Conservation (phyloP, 1,140 invertebrate species). For the Pseudomyrmex concolor region DNA sequence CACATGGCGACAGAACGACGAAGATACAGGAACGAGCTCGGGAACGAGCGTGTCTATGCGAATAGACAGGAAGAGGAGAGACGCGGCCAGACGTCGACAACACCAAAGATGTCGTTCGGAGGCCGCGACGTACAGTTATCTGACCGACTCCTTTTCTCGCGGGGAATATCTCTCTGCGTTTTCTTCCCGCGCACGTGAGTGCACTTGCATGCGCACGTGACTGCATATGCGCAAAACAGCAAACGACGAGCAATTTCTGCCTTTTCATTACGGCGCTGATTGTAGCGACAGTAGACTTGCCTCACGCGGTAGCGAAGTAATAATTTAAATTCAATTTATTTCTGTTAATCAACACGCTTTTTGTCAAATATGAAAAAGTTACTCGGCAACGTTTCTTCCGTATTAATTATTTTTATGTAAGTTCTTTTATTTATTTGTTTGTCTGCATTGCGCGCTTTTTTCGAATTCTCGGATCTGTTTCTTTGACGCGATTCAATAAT, state of each 20-base stretch:
- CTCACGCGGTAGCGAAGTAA: background rate
- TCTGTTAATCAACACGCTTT: background rate
- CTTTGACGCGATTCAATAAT: background rate
- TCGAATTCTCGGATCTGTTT: background rate
- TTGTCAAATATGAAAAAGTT: too few species aligned
- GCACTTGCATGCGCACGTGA: slow-evolving; percentile 15
- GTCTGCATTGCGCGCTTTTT: too few species aligned
- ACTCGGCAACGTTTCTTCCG: too few species aligned
- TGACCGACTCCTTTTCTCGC: slow-evolving; percentile 83
- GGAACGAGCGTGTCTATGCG: slow-evolving; percentile 48
- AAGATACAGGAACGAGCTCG: background rate
- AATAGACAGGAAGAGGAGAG: slow-evolving; percentile 64
- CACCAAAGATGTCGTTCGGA: slow-evolving; percentile 81
- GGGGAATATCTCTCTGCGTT: slow-evolving; percentile 67
- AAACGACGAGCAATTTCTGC: background rate
- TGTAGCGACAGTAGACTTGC: background rate
- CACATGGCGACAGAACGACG: background rate
- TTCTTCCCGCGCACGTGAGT: slow-evolving; percentile 57
- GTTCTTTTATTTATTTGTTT: background rate
- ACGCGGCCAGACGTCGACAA: slow-evolving; percentile 52
- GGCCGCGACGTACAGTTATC: slow-evolving; percentile 84
- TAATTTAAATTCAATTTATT: background rate
- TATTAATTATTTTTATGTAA: too few species aligned
- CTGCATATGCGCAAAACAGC: background rate
- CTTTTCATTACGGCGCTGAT: slow-evolving; percentile 8